phyloP scores from a whole-genome alignment of 2,113 vertebrate genomes.

The Felis chaus region DNA sequence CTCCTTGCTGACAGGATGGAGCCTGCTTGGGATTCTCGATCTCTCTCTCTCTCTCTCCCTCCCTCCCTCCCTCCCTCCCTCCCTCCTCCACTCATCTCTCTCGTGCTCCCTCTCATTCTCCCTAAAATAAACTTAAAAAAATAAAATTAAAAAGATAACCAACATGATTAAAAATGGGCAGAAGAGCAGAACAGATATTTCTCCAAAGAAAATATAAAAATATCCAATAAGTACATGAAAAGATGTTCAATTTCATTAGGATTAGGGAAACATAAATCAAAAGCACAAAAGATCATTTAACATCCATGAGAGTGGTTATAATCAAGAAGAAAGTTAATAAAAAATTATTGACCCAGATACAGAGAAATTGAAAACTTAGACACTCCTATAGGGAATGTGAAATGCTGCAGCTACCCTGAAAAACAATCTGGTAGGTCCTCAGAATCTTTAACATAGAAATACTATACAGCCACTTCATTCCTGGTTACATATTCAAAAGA shows the following conservation, averaged over 20 bases:
- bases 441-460: neutral
- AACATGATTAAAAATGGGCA: neutral
- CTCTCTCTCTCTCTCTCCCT: no score
- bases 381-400: neutral
- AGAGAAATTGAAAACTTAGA: neutral
- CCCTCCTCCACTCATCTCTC: no score
- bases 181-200: neutral
- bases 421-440: neutral
- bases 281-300: neutral
- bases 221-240: neutral
- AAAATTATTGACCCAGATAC: neutral
- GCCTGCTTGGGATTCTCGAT: no score
- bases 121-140: no score
- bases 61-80: no score
- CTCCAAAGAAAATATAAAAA: neutral
- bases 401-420: neutral
- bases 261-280: neutral
- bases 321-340: neutral
- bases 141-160: neutral
- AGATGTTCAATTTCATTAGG: neutral
- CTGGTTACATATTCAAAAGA: neutral
- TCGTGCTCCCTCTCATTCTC: no score
- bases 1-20: no score
- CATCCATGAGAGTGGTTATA: neutral
- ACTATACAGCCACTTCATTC: neutral